Percentiles rank a stretch among this genome's conserved stretches.
phyloP scores from a whole-genome alignment of 2,888 invertebrate genomes.

The Microplitis deprimator region DNA sequence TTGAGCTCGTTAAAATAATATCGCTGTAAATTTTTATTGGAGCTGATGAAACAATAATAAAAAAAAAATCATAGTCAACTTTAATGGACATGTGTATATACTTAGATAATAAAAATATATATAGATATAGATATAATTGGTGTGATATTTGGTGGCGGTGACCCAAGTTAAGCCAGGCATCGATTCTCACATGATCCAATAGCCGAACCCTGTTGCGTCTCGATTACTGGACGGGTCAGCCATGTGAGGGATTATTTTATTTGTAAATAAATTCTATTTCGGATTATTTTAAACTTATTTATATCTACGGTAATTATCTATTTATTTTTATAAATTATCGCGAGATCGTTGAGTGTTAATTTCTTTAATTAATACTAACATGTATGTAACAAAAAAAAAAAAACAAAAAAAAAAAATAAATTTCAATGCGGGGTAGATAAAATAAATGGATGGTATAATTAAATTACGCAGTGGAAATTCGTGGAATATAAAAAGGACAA shows the following conservation, averaged over 20 bases:
- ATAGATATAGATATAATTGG: not conserved
- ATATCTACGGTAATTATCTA: not conserved
- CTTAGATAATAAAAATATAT: not conserved
- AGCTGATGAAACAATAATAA: not conserved
- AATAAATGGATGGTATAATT: not conserved
- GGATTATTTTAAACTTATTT: not conserved
- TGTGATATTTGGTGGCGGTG: constrained; percentile 26
- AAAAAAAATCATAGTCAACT: not conserved
- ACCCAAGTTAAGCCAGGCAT: constrained; percentile 15
- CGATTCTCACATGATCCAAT: constrained; percentile 17
- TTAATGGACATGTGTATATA: not conserved
- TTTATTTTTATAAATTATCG: not conserved
- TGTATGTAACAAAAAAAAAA: not conserved
- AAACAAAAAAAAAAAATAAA: not conserved
- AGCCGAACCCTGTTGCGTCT: constrained; percentile 35
- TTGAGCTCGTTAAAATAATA: not conserved
- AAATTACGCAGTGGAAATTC: not conserved
- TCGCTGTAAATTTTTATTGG: not conserved
- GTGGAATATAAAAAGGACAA: not conserved
- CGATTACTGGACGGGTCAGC: constrained; percentile 30
- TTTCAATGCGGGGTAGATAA: not conserved
- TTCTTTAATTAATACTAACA: not conserved
- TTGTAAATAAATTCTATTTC: not conserved
- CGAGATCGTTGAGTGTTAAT: not conserved
- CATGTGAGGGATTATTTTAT: not conserved